A percentile compares a stretch with the other conserved stretches of the same genome.
phyloP scores from a whole-genome alignment of 2,113 vertebrate species.

The Origma solitaria region DNA sequence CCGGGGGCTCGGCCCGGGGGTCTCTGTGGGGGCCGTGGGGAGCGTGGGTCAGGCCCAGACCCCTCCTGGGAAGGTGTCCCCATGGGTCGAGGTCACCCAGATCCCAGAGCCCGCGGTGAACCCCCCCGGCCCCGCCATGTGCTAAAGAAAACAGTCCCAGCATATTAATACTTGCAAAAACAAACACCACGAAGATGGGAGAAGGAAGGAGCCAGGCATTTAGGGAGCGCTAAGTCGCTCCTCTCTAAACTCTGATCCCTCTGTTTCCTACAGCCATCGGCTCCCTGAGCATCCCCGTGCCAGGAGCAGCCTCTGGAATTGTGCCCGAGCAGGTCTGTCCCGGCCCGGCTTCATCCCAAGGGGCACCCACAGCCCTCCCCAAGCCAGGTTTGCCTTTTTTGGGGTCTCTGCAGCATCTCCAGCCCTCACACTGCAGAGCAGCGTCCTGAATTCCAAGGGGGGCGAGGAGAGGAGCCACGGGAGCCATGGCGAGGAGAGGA shows the following conservation, averaged over 20 bases:
- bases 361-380: background rate
- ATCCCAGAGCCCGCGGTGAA: background rate
- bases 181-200: background rate
- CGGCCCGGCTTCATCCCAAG: background rate
- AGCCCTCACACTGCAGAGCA: accelerated
- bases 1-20: accelerated
- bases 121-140: accelerated
- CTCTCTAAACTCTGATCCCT: background rate
- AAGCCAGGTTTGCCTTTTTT: background rate
- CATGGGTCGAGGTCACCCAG: background rate
- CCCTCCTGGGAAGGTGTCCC: background rate
- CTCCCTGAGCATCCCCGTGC: background rate
- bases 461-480: background rate
- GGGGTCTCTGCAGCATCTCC: background rate
- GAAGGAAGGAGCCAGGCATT: background rate
- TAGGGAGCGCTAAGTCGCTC: background rate
- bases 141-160: constrained; percentile 15
- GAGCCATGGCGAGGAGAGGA: accelerated
- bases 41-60: accelerated
- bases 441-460: background rate
- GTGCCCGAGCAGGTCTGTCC: background rate
- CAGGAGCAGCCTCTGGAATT: background rate
- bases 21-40: accelerated
- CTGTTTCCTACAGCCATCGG: accelerated
- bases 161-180: background rate